Evolutionary conservation across 2,888 invertebrate genomes (phyloP).

Genomic region (Fragum fragum): DNA sequence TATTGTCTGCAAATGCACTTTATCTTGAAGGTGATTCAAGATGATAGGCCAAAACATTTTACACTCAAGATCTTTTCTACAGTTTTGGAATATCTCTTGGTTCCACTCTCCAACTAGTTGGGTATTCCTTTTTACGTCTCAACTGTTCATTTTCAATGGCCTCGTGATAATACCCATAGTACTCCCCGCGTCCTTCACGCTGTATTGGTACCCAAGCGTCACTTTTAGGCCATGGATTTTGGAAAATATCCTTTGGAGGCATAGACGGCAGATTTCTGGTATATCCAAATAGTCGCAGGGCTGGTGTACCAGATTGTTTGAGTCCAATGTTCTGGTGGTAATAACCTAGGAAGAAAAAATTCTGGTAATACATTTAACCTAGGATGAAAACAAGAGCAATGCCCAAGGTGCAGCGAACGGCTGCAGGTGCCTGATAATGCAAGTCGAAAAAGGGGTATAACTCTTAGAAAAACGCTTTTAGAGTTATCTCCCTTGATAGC

Average conservation of each 20-base stretch:
- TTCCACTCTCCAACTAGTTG: conserved; percentile 72
- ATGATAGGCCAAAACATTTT: too few species aligned
- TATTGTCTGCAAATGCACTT: too few species aligned
- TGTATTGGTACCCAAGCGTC: conserved; percentile 76
- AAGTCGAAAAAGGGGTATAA: too few species aligned
- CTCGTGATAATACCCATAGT: conserved; percentile 83
- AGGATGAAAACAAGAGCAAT: too few species aligned
- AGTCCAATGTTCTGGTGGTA: conserved; percentile 78
- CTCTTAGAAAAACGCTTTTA: too few species aligned
- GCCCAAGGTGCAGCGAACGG: too few species aligned
- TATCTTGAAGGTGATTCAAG: too few species aligned
- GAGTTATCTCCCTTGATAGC: too few species aligned
- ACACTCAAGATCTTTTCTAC: background rate
- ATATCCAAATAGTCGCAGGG: conserved; percentile 76
- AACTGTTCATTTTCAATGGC: conserved; percentile 76
- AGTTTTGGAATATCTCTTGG: conserved; percentile 75
- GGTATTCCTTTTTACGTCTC: conserved; percentile 72
- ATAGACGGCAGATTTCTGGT: conserved; percentile 79
- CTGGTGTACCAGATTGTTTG: conserved; percentile 74
- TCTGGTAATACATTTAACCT: too few species aligned
- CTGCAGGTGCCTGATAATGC: too few species aligned
- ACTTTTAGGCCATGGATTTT: conserved; percentile 77
- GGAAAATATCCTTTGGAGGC: conserved; percentile 78
- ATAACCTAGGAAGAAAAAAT: conserved; percentile 73
- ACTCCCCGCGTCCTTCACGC: conserved; percentile 76